Evolutionary conservation across 2,888 invertebrate genomes (phyloP).

Genomic region (Orchesellides sinensis): DNA sequence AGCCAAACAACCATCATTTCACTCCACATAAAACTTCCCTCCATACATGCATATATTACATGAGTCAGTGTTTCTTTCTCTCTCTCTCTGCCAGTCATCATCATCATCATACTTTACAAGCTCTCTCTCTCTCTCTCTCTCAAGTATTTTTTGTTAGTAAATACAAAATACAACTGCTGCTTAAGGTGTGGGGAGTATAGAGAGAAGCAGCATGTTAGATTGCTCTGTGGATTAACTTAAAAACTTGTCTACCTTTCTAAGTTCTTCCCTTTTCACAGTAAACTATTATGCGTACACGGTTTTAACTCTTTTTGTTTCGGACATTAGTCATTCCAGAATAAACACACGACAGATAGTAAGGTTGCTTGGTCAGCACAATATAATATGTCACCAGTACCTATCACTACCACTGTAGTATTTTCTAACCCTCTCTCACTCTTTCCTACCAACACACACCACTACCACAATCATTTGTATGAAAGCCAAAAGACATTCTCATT

Average conservation of each 20-base stretch:
- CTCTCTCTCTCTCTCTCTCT: too few species aligned
- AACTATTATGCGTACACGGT: too few species aligned
- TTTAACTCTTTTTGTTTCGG: background rate
- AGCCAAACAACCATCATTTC: constrained; percentile 17
- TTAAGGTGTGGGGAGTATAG: background rate
- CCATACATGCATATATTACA: constrained; percentile 17
- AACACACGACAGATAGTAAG: background rate
- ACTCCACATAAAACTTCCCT: constrained; percentile 5
- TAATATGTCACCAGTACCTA: constrained; percentile 7
- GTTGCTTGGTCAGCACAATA: background rate
- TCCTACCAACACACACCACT: background rate
- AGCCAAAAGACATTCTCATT: background rate
- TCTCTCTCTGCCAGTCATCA: background rate
- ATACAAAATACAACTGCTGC: background rate
- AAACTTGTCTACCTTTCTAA: background rate
- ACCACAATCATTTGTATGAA: background rate
- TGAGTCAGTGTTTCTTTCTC: constrained; percentile 3
- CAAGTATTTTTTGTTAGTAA: constrained; percentile 11
- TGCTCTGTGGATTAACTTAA: background rate
- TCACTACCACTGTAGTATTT: background rate
- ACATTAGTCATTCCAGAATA: constrained; percentile 9
- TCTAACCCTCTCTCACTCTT: background rate
- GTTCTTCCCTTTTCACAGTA: background rate
- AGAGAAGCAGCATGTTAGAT: background rate
- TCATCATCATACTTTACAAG: constrained; percentile 1